phyloP scores from a whole-genome alignment of 2,797 vertebrate species.

The Neosalanx taihuensis region DNA sequence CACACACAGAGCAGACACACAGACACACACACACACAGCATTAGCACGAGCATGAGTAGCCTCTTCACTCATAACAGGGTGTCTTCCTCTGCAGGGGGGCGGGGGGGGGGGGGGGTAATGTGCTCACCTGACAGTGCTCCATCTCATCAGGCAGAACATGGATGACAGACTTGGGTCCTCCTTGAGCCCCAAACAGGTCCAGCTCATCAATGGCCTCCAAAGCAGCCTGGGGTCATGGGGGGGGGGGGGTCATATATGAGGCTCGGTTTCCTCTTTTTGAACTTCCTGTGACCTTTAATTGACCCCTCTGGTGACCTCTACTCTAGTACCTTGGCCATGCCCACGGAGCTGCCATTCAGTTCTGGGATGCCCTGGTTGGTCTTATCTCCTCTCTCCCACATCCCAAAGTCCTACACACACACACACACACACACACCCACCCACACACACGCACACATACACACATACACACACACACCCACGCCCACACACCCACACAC shows the following conservation, averaged over 20 bases:
- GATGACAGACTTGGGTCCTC: conserved; percentile 94
- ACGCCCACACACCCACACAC: too few relatives aligned
- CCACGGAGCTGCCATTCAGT: conserved; percentile 94
- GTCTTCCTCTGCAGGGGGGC: neutral
- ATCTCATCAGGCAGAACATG: conserved; percentile 97
- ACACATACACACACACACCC: conserved; percentile 13
- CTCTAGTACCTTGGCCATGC: conserved; percentile 89
- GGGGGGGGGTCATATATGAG: neutral
- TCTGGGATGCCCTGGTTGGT: conserved; percentile 98
- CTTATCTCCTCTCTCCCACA: conserved; percentile 99
- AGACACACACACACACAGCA: neutral
- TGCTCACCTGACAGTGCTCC: conserved; percentile 92
- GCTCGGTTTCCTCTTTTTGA: neutral
- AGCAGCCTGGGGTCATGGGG: conserved; percentile 78
- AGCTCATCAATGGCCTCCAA: conserved; percentile 97
- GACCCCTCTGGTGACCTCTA: neutral
- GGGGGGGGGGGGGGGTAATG: neutral
- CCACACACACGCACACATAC: too few relatives aligned
- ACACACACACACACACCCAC: conserved; percentile 27
- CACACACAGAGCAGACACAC: neutral
- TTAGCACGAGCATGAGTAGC: neutral
- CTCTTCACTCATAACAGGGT: neutral
- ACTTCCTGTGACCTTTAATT: neutral
- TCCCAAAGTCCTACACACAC: conserved; percentile 89
- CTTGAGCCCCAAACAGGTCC: conserved; percentile 94